Evolutionary conservation across 2,888 invertebrate genomes (phyloP).

Genomic region (Scrobipalpa atriplicella): DNA sequence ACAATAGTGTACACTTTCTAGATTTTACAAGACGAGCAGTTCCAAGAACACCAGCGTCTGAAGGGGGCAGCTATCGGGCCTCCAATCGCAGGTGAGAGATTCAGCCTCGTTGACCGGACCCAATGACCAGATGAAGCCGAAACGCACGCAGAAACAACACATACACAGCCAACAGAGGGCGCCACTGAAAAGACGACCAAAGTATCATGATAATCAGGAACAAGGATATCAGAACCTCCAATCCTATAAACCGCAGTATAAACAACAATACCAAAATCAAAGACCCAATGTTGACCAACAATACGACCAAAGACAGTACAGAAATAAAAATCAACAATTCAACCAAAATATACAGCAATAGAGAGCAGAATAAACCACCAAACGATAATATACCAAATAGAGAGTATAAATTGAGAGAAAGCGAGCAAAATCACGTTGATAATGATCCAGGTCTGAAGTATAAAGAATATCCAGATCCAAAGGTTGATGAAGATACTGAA

Average conservation of each 20-base stretch:
- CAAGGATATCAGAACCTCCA: not conserved
- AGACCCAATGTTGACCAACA: not conserved
- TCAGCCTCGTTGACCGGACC: too few species aligned
- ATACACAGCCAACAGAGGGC: not conserved
- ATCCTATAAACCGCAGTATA: slow-evolving; percentile 1
- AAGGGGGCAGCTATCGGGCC: too few species aligned
- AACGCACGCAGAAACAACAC: not conserved
- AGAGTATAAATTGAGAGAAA: not conserved
- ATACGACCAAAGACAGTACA: not conserved
- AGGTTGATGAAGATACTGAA: not conserved
- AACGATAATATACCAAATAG: not conserved
- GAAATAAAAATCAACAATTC: not conserved
- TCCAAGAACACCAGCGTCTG: too few species aligned
- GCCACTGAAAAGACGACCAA: not conserved
- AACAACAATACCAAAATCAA: not conserved
- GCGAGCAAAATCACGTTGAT: not conserved
- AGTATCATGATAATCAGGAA: not conserved
- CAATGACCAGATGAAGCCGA: not conserved
- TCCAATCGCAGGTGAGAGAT: too few species aligned
- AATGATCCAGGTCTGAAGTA: not conserved
- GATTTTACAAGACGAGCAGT: too few species aligned
- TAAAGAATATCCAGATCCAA: not conserved
- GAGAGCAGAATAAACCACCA: not conserved
- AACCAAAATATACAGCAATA: not conserved
- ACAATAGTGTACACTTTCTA: too few species aligned